Percentiles rank a stretch among this genome's conserved stretches.
phyloP scores from a whole-genome alignment of 53 echinoderm and acorn worm genomes.

The Arbacia lixula region DNA sequence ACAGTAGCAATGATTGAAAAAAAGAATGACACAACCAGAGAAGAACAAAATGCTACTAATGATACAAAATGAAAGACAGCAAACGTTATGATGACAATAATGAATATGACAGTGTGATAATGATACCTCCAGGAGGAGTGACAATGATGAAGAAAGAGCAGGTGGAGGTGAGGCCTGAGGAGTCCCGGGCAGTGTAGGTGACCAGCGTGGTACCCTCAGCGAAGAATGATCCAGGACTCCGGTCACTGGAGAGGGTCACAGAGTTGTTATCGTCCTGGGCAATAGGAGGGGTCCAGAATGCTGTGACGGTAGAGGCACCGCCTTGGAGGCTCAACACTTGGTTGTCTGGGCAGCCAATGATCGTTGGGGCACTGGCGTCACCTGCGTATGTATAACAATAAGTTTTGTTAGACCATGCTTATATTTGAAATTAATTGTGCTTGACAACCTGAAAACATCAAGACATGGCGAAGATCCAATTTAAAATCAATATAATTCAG shows the following conservation, averaged over 20 bases:
- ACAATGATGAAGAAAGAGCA: slow-evolving; percentile 70
- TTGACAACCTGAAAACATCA: too few species aligned
- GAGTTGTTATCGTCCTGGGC: slow-evolving; percentile 66
- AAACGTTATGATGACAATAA: background rate
- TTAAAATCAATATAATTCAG: too few species aligned
- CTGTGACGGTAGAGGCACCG: slow-evolving; percentile 45
- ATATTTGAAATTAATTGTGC: too few species aligned
- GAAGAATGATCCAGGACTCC: slow-evolving; percentile 55
- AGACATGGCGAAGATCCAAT: too few species aligned
- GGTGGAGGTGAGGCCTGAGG: slow-evolving; percentile 38
- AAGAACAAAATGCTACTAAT: background rate
- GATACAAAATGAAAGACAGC: background rate
- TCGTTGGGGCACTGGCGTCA: slow-evolving; percentile 60
- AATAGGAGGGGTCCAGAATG: slow-evolving; percentile 68
- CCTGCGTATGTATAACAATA: too few species aligned
- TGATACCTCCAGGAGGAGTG: slow-evolving; percentile 42
- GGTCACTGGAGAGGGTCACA: background rate
- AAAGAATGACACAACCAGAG: too few species aligned
- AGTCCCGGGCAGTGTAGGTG: slow-evolving; percentile 65
- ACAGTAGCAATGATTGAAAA: background rate
- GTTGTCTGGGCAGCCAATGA: slow-evolving; percentile 65
- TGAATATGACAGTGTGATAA: background rate
- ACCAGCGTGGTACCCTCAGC: slow-evolving; percentile 44
- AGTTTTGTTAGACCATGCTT: too few species aligned
- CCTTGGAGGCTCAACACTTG: slow-evolving; percentile 17